Evolutionary conservation across 1,140 invertebrate genomes (phyloP), one percentile per base, ranked within the genome.

Genomic region (Drosophila persimilis): DNA sequence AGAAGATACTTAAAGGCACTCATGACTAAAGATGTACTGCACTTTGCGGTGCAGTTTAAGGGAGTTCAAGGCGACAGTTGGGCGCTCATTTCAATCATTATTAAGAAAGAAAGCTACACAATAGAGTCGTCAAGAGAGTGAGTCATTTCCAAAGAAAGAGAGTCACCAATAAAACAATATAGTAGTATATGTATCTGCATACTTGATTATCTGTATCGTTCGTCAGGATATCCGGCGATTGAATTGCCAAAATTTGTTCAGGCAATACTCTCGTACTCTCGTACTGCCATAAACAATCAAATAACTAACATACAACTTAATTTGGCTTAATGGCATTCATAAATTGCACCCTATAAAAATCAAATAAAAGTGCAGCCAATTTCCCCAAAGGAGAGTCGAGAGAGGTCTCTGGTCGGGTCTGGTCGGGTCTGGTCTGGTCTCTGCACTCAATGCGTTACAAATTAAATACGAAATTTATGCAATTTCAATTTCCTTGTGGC

Each of bases 401-500:
- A 8, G 29, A 29, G 29, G 29, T 9, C 29, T 9, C 6, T 20
- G 20, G 20, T 20, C 20, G 1, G 20, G 20, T 20, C 20, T 20
- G 20, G 20, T 2, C 20, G 1, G 20, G 20, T 20, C 20, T 20
- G 20, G 20, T 17, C 17, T 17, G 17, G 17, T 29, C 6, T 29
- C 6, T 29, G 26, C 51, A 31, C 24, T 0, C 24, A 24, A 59
- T 58, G 80, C 74, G 62, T 72, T 83, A 65, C 65, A 78, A 78
- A 80, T 81, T 61, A 50, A 67, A 73, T 60, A n/a, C 51, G 9
- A 76, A 72, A 85, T 84, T 84, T 85, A 84, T 85, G 77, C 83
- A 76, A 81, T 85, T 83, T 73, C 81, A 73, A 80, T 86, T 86
- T 86, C 81, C 81, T 88, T 86, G 81, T 86, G 81, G 83, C 62